A percentile compares a stretch with the other conserved stretches of the same genome.
Evolutionary conservation across 64 coral and sea anemone species (phyloP).

Genomic region (Montipora sp.): DNA sequence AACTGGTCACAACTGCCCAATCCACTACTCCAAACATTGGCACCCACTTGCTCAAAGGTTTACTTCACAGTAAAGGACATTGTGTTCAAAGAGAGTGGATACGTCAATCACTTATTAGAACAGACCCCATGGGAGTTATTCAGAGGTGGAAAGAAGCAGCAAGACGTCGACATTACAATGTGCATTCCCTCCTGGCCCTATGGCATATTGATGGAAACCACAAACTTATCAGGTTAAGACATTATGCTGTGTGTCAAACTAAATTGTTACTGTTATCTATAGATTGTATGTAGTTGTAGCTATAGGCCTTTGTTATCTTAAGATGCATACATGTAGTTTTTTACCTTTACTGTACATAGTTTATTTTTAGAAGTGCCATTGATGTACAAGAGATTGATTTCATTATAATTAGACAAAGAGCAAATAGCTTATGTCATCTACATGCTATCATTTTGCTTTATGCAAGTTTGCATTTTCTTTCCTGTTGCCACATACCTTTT

Average conservation of each 20-base stretch:
- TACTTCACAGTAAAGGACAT: conserved; percentile 57
- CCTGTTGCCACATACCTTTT: neutral
- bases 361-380: neutral
- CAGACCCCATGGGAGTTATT: conserved; percentile 42
- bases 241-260: conserved; percentile 7
- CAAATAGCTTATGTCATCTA: neutral
- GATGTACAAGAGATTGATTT: neutral
- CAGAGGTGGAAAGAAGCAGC: conserved; percentile 34
- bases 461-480: conserved; percentile 2
- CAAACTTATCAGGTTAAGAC: conserved; percentile 32
- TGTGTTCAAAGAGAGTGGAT: conserved; percentile 66
- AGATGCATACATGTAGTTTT: neutral
- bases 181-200: conserved; percentile 29
- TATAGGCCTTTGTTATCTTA: neutral
- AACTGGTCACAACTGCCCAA: conserved; percentile 31
- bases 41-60: conserved; percentile 50
- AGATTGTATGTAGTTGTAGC: neutral
- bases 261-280: neutral
- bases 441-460: conserved; percentile 2
- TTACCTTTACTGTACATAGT: neutral
- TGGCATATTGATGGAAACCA: conserved; percentile 50
- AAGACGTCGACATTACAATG: conserved; percentile 49
- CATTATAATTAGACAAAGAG: neutral
- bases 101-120: conserved; percentile 49
- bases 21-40: conserved; percentile 44